These are phyloP conservation scores for Halocynthia roretzi DNA, from an alignment of 23 tunicate genomes.

Conservation along the genomic window DNA sequence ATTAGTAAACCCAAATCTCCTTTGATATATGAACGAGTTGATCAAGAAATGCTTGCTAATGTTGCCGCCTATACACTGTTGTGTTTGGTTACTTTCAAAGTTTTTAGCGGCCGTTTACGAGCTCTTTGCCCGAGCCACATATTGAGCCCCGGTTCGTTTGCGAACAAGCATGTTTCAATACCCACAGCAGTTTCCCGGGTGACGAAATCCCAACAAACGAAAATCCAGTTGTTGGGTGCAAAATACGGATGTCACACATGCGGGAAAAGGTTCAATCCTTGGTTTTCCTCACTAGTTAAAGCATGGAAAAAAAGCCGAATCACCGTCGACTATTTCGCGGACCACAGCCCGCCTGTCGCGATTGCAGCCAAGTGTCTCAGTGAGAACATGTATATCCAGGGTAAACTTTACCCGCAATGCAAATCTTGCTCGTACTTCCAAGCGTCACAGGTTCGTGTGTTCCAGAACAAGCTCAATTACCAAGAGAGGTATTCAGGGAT, in stretches of 20 bases:
- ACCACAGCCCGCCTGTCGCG: slow-evolving; percentile 80
- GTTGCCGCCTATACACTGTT: slow-evolving; percentile 5
- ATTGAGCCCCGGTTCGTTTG: slow-evolving; percentile 75
- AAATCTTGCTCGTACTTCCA: slow-evolving; percentile 60
- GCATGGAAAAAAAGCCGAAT: slow-evolving; percentile 2
- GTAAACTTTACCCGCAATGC: slow-evolving; percentile 66
- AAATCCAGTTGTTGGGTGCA: slow-evolving; percentile 45
- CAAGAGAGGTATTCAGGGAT: slow-evolving; percentile 7
- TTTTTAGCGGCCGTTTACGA: slow-evolving; percentile 38
- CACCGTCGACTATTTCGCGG: slow-evolving; percentile 56
- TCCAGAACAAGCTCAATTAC: background rate
- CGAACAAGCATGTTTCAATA: slow-evolving; percentile 32
- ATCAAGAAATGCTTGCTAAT: background rate
- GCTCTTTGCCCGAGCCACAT: slow-evolving; percentile 57
- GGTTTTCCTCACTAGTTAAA: background rate
- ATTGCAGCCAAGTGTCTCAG: slow-evolving; percentile 17
- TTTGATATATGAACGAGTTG: background rate
- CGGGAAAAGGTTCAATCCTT: slow-evolving; percentile 26
- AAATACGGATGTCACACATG: slow-evolving; percentile 78
- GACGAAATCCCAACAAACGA: slow-evolving; percentile 12
- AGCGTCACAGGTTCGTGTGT: slow-evolving; percentile 48
- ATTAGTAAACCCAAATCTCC: background rate
- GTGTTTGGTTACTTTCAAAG: slow-evolving; percentile 25
- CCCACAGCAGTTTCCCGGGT: slow-evolving; percentile 9
- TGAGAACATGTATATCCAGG: background rate